A percentile compares a stretch with the other conserved stretches of the same genome.
phyloP scores from a whole-genome alignment of 2,113 vertebrate species.

The Cynopterus brachyotis region DNA sequence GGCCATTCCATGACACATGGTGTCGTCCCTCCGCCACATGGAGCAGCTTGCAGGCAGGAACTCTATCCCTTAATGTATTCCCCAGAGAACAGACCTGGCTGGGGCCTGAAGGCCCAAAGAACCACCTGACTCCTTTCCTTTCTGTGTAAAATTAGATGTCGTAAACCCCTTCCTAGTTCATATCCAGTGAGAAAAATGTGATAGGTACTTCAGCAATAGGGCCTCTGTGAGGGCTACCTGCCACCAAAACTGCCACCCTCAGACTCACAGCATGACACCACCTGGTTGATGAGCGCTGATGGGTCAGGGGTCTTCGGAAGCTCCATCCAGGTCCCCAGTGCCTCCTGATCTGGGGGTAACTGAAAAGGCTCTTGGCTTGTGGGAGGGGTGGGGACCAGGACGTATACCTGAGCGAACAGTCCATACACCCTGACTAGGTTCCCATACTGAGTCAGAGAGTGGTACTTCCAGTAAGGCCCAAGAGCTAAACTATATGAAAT shows the following conservation, averaged over 20 bases:
- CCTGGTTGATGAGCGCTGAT: background rate
- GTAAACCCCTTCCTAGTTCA: background rate
- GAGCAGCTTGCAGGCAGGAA: slow-evolving; percentile 12
- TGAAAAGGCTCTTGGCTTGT: background rate
- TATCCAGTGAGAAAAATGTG: background rate
- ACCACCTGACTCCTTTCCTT: background rate
- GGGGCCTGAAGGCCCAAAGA: slow-evolving; percentile 27
- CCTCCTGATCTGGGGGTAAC: background rate
- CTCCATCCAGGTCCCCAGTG: background rate
- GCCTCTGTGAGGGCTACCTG: background rate
- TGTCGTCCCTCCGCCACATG: background rate
- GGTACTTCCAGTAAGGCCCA: background rate
- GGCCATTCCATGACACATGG: background rate
- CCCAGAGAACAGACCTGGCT: rapidly evolving
- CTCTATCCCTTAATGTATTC: slow-evolving; percentile 3
- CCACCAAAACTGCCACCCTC: background rate
- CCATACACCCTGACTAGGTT: background rate
- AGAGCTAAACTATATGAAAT: background rate
- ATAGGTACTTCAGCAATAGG: too few relatives aligned
- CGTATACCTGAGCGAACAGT: background rate
- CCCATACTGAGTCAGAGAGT: background rate
- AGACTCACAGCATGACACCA: background rate
- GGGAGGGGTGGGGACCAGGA: background rate
- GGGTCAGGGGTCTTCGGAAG: background rate
- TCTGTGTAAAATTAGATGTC: background rate